A percentile compares a stretch with the other conserved stretches of the same genome.
Conservation (phyloP, 1,140 invertebrate species). For the Sitodiplosis mosellana region DNA sequence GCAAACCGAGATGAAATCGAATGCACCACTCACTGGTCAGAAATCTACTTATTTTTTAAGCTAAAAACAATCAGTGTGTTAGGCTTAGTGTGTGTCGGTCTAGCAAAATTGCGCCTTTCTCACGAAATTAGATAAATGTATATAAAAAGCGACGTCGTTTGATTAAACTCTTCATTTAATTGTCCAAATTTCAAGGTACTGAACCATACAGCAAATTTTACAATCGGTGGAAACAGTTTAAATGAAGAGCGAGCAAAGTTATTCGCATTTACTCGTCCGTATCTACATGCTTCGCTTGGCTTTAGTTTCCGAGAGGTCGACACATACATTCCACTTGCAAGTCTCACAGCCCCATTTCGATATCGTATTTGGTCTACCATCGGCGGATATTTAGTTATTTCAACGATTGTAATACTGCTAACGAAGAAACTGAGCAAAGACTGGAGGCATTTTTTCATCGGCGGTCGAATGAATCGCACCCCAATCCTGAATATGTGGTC, state of each 20-base stretch:
- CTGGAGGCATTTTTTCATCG: neutral
- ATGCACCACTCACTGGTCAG: too few relatives aligned
- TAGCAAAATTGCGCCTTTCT: too few relatives aligned
- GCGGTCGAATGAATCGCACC: neutral
- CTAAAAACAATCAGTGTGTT: too few relatives aligned
- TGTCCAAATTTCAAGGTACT: neutral
- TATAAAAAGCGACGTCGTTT: too few relatives aligned
- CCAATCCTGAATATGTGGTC: neutral
- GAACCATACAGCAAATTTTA: neutral
- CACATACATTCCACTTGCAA: neutral
- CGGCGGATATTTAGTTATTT: neutral
- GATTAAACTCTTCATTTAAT: neutral
- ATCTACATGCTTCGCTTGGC: neutral
- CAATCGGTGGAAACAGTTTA: neutral
- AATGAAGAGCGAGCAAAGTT: neutral
- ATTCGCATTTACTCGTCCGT: neutral
- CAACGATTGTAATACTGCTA: neutral
- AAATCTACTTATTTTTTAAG: too few relatives aligned
- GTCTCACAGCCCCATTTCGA: neutral
- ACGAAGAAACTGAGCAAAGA: neutral
- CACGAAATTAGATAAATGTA: too few relatives aligned
- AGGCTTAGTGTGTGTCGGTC: too few relatives aligned
- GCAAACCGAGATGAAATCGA: too few relatives aligned
- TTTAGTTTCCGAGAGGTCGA: neutral
- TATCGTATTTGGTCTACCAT: neutral